phyloP scores from a whole-genome alignment of 2,888 invertebrate species.

The Dorcus parallelipipedus region DNA sequence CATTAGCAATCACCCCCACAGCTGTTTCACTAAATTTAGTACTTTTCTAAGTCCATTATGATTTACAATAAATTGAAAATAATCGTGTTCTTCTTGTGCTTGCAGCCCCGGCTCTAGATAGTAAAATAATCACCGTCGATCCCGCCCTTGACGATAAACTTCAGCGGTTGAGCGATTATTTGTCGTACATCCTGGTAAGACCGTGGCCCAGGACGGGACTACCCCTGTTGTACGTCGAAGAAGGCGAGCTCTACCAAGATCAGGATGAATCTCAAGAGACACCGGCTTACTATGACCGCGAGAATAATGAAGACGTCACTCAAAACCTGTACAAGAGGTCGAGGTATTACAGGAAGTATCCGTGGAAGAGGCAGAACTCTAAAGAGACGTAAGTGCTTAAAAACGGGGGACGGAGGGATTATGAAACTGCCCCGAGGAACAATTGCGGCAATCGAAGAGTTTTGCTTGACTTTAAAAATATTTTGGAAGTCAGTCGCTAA shows the following conservation, averaged over 20 bases:
- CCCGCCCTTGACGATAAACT: constrained; percentile 7
- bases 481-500: too few relatives aligned
- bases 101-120: not conserved
- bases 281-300: not conserved
- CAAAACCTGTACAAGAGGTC: constrained; percentile 49
- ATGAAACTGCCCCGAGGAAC: too few relatives aligned
- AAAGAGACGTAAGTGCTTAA: constrained; percentile 33
- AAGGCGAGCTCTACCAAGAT: constrained; percentile 8
- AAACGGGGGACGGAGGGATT: too few relatives aligned
- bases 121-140: not conserved
- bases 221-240: constrained; percentile 44
- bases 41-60: too few relatives aligned
- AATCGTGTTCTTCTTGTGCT: too few relatives aligned
- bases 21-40: too few relatives aligned
- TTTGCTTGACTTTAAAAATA: too few relatives aligned
- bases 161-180: constrained; percentile 29
- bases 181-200: constrained; percentile 35
- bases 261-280: constrained; percentile 15
- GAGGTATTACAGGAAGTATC: constrained; percentile 60
- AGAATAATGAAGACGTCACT: constrained; percentile 2
- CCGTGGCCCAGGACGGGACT: constrained; percentile 40
- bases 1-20: too few relatives aligned
- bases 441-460: too few relatives aligned
- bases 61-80: too few relatives aligned
- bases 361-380: constrained; percentile 60